These are phyloP conservation scores for Penelope pileata DNA, from an alignment of 2,113 vertebrate species.

Conservation along the genomic window DNA sequence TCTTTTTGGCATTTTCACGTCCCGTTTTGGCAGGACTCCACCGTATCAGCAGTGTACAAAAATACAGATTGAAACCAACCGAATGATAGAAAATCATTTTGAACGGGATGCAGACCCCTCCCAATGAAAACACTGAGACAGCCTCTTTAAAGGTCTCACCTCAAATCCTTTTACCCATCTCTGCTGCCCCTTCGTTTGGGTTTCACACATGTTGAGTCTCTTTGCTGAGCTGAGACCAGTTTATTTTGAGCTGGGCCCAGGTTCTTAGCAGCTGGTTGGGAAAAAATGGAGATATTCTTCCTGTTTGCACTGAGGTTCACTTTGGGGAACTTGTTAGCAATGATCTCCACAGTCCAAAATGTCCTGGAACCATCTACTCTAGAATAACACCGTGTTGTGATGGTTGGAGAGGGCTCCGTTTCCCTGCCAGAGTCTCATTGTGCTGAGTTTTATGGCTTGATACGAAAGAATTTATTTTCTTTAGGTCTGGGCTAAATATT, in stretches of 20 bases:
- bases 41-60: rapidly evolving
- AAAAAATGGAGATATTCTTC: neutral
- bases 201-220: neutral
- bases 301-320: neutral
- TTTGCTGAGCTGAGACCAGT: neutral
- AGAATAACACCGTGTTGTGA: neutral
- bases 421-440: neutral
- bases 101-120: neutral
- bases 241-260: neutral
- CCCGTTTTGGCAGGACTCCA: neutral
- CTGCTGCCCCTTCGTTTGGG: neutral
- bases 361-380: neutral
- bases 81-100: neutral
- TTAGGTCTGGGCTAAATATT: neutral
- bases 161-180: neutral
- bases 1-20: neutral
- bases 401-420: neutral
- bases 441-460: neutral
- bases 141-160: neutral
- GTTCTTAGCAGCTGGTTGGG: neutral
- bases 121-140: neutral
- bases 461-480: neutral
- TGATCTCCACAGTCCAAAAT: neutral
- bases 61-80: neutral
- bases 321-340: neutral